These are phyloP conservation scores for Apeira syringaria DNA, from an alignment of 2,888 invertebrate genomes.

Conservation along the genomic window DNA sequence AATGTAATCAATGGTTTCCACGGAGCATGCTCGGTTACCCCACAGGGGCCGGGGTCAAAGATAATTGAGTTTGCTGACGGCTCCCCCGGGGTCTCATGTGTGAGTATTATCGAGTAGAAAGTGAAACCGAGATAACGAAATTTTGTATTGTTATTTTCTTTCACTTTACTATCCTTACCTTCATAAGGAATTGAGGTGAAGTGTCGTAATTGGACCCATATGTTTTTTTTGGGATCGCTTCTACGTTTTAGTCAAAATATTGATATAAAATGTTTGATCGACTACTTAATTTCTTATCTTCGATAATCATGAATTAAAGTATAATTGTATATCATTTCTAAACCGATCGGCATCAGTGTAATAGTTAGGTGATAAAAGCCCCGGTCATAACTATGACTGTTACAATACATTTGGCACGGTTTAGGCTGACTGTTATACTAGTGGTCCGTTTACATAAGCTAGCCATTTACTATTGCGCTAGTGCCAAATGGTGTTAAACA, in stretches of 20 bases:
- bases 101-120: constrained; percentile 25
- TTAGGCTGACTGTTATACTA: neutral
- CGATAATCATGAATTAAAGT: too few species aligned
- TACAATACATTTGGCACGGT: constrained; percentile 7
- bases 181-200: too few species aligned
- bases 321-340: too few species aligned
- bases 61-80: constrained; percentile 55
- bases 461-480: neutral
- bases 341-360: too few species aligned
- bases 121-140: constrained; percentile 23
- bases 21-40: constrained; percentile 40
- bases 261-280: too few species aligned
- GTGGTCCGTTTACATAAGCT: neutral
- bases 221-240: too few species aligned
- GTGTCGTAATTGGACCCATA: too few species aligned
- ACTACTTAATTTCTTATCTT: too few species aligned
- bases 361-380: too few species aligned
- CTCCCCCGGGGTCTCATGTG: constrained; percentile 19
- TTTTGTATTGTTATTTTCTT: constrained; percentile 7
- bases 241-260: too few species aligned
- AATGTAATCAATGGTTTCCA: constrained; percentile 38
- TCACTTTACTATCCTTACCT: constrained; percentile 9
- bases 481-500: constrained; percentile 3
- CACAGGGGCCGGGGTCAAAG: constrained; percentile 56
- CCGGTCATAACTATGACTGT: constrained; percentile 6